Conservation (phyloP, 1,140 invertebrate species). For the Zaprionus gabonicus region DNA sequence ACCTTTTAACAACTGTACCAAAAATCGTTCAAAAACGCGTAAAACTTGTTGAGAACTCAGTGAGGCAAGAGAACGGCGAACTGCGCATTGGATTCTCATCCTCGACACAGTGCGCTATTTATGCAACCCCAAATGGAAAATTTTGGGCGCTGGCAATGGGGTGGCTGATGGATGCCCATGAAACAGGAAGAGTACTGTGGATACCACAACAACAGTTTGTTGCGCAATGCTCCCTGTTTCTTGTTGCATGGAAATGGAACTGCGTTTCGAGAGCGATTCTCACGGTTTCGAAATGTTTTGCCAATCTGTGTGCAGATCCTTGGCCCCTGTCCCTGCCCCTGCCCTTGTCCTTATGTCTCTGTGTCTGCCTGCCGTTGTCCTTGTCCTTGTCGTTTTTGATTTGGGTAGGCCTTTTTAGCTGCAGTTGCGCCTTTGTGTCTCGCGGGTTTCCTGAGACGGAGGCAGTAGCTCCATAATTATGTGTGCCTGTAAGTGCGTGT, state of each 20-base stretch:
- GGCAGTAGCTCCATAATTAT: conserved; percentile 27
- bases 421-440: conserved; percentile 49
- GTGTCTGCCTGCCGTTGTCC: conserved; percentile 46
- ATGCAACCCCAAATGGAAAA: conserved; percentile 70
- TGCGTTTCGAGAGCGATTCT: conserved; percentile 42
- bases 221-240: conserved; percentile 13
- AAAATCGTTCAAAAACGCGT: conserved; percentile 65
- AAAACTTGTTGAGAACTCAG: conserved; percentile 75
- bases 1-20: conserved; percentile 59
- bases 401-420: conserved; percentile 65
- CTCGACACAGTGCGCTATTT: conserved; percentile 49
- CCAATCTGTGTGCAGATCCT: conserved; percentile 39
- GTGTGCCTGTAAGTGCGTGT: conserved; percentile 19
- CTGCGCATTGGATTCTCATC: conserved; percentile 54
- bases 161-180: conserved; percentile 44
- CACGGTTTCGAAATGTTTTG: conserved; percentile 37
- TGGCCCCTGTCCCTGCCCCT: conserved; percentile 39
- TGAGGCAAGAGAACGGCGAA: conserved; percentile 44
- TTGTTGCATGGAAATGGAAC: conserved; percentile 9
- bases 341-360: conserved; percentile 27
- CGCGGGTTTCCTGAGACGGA: conserved; percentile 33
- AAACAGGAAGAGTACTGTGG: conserved; percentile 15
- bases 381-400: conserved; percentile 65
- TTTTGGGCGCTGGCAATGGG: conserved; percentile 51
- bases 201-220: conserved; percentile 20